Percentiles rank a stretch among this genome's conserved stretches.
Evolutionary conservation across 2,888 invertebrate genomes (phyloP).

Genomic region (Cepaea hortensis): DNA sequence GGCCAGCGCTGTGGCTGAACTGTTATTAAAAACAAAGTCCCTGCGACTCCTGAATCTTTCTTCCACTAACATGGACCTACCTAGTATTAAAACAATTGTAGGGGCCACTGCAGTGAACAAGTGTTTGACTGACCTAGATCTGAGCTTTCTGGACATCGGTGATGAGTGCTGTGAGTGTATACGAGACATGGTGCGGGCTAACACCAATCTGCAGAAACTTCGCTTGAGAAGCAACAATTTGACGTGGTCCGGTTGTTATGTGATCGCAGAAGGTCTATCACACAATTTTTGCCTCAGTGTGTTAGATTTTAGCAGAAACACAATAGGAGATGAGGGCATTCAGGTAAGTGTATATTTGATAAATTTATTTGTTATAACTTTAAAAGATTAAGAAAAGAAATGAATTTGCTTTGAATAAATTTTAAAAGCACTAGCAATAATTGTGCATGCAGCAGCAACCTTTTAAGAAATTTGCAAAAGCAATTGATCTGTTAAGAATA

Average conservation of each 20-base stretch:
- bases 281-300: conserved; percentile 66
- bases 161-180: conserved; percentile 68
- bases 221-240: conserved; percentile 70
- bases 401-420: too few relatives aligned
- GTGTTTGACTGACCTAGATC: conserved; percentile 69
- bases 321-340: conserved; percentile 68
- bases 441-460: too few relatives aligned
- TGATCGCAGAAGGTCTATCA: conserved; percentile 67
- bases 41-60: conserved; percentile 69
- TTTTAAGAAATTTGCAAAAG: too few relatives aligned
- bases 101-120: conserved; percentile 62
- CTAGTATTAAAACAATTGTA: conserved; percentile 63
- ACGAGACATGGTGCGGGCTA: conserved; percentile 65
- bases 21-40: conserved; percentile 62
- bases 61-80: conserved; percentile 67
- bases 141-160: conserved; percentile 72
- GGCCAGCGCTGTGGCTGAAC: conserved; percentile 63
- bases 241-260: conserved; percentile 68
- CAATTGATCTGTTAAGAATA: too few relatives aligned
- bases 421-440: too few relatives aligned
- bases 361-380: not conserved
- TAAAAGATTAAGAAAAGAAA: not conserved
- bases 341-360: conserved; percentile 47
- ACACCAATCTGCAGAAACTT: conserved; percentile 66
- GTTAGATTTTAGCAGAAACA: conserved; percentile 73